These are phyloP conservation scores for Tribolium freemani DNA, from an alignment of 2,888 invertebrate genomes.

Conservation along the genomic window DNA sequence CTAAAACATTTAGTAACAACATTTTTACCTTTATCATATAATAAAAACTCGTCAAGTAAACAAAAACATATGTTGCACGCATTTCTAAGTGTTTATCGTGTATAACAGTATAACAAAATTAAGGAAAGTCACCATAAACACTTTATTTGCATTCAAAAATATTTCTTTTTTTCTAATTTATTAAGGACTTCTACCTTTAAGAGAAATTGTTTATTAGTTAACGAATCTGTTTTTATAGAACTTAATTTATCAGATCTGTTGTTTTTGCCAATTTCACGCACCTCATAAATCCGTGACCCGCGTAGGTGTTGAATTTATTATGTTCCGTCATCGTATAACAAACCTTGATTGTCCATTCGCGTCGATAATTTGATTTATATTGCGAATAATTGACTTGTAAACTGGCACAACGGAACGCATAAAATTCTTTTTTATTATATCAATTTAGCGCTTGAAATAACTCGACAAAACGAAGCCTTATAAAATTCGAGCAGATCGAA, in stretches of 20 bases:
- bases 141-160: no score
- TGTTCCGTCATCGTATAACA: background rate
- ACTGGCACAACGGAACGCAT: constrained; percentile 1
- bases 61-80: no score
- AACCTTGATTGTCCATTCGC: constrained; percentile 1
- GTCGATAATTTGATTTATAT: constrained; percentile 16
- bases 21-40: no score
- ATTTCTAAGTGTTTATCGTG: no score
- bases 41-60: no score
- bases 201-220: no score
- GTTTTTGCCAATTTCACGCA: background rate
- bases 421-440: constrained; percentile 21
- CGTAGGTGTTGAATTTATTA: background rate
- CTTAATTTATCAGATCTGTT: background rate
- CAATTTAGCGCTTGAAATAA: constrained; percentile 9
- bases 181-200: no score
- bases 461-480: background rate
- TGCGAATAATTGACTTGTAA: constrained; percentile 34
- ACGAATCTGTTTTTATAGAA: background rate
- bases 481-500: constrained; percentile 14
- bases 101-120: no score
- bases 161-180: no score
- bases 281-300: background rate
- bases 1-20: no score
- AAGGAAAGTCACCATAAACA: no score